These are phyloP conservation scores for Gastrophryne carolinensis DNA, from an alignment of 2,797 vertebrate genomes.

Conservation along the genomic window DNA sequence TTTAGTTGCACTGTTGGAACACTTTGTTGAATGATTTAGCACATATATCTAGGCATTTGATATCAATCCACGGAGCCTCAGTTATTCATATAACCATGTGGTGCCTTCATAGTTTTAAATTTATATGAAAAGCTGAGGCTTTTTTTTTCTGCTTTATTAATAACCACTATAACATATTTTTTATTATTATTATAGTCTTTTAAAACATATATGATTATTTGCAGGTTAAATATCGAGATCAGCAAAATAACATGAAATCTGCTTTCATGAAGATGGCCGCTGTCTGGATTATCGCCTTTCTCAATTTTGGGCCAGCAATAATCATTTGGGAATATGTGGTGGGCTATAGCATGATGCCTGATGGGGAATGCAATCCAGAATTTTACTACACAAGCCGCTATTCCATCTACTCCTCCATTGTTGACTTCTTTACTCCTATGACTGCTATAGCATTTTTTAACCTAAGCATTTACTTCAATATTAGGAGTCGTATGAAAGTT, in stretches of 20 bases:
- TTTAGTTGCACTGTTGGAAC: no score
- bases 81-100: no score
- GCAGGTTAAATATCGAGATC: slow-evolving; percentile 77
- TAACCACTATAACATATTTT: no score
- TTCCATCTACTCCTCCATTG: slow-evolving; percentile 75
- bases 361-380: slow-evolving; percentile 77
- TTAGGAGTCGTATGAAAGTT: slow-evolving; percentile 68
- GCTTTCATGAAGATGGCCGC: slow-evolving; percentile 75
- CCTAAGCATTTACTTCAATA: slow-evolving; percentile 81
- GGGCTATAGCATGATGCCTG: slow-evolving; percentile 71
- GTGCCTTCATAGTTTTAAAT: no score
- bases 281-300: slow-evolving; percentile 78
- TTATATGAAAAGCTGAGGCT: no score
- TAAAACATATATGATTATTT: slow-evolving; percentile 13
- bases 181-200: no score
- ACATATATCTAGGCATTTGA: no score
- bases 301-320: slow-evolving; percentile 78
- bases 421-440: slow-evolving; percentile 81
- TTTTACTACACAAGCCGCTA: slow-evolving; percentile 82
- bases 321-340: slow-evolving; percentile 75
- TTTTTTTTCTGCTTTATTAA: no score
- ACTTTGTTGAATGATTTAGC: no score
- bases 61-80: no score
- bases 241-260: slow-evolving; percentile 71
- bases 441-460: slow-evolving; percentile 80